Evolutionary conservation across 1,140 invertebrate genomes (phyloP).

Genomic region (Pseudomyrmex pallidus): DNA sequence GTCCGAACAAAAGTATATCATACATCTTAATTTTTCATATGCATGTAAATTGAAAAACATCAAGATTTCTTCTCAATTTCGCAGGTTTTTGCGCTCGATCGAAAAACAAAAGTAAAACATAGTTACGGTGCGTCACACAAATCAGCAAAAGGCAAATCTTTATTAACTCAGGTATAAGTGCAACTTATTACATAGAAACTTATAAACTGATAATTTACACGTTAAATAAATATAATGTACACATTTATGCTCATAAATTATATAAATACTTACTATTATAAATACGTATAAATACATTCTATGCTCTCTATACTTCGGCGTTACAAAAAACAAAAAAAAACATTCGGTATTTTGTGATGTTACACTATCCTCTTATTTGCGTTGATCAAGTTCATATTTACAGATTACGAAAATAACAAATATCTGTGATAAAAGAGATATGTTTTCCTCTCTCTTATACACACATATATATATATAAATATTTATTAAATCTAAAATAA

Average conservation of each 20-base stretch:
- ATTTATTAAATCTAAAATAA: too few relatives aligned
- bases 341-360: background rate
- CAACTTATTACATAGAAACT: constrained; percentile 39
- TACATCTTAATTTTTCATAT: background rate
- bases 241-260: constrained; percentile 37
- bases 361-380: background rate
- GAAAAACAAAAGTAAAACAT: constrained; percentile 19
- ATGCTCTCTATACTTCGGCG: too few relatives aligned
- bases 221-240: constrained; percentile 65
- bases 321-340: background rate
- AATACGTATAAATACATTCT: too few relatives aligned
- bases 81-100: background rate
- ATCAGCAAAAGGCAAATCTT: constrained; percentile 21
- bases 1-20: background rate
- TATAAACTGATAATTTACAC: constrained; percentile 37
- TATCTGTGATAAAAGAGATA: background rate
- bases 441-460: background rate
- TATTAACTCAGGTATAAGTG: constrained; percentile 28
- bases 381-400: constrained; percentile 20
- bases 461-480: background rate
- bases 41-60: constrained; percentile 7
- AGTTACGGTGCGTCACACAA: background rate
- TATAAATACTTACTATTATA: constrained; percentile 21
- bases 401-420: constrained; percentile 16
- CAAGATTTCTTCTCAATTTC: background rate